Base-by-base conservation (phyloP, 2,797 vertebrate species). In the Muscicapa comitata region DNA sequence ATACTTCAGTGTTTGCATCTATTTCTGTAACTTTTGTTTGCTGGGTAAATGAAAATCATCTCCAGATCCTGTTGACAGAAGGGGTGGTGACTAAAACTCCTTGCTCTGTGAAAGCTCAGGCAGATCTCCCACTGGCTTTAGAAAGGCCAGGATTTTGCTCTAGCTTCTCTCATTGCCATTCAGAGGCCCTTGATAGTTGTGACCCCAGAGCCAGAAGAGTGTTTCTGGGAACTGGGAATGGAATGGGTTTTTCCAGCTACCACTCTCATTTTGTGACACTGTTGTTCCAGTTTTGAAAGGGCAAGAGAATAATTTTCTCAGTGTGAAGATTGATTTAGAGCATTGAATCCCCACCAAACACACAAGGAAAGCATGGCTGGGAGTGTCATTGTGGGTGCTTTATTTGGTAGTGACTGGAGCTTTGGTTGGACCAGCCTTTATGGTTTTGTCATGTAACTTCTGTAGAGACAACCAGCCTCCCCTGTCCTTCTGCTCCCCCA, bases 21-120 rank as follows among this genome's bases (percentile, higher is more conserved):
- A 55, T 81, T 43, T 94, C 61, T 82, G 67, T 63, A 62, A 71
- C 78, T 96, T 94, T 73, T 53, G 38, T 97, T 97, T 95, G 86
- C 76, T 80, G 67, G 62, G 40, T 93, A 93, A 93, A 95, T 95
- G 79, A 80, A 95, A 94, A 86, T 68, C 12, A 20, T 82, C 73
- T 93, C 93, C 84, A 92, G 94, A 86, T 88, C 77, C 89, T 97
- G 84, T 96, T 96, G 96, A 93, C 94, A 87, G 90, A 96, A 97
- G 95, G 91, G 96, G 94, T 23, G 42, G 91, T 94, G 81, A 45
- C 72, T 87, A 68, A 96, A 93, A 23, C 54, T 88, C 42, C 25
- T 80, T 6, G 10, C 59, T 79, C 40, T 43, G 8, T 50, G 70
- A 40, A 91, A 33, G 28, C 79, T 31, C 6, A 71, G 53, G 47